Evolutionary conservation across 1,140 invertebrate species (phyloP).

Genomic region (Brachionus rotundiformis): DNA sequence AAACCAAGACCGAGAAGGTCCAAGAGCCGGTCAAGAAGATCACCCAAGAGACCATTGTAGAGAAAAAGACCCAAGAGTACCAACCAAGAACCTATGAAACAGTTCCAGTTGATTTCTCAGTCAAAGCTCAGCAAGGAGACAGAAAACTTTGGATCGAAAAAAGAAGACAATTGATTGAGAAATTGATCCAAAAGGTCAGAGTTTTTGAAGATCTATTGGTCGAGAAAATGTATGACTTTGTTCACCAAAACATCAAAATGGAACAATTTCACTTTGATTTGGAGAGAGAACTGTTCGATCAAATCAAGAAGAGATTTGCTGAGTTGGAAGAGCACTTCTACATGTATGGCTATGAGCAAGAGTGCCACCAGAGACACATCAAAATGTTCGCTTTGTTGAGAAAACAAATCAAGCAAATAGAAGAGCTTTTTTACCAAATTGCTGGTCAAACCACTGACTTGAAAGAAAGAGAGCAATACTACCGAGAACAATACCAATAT

Average conservation of each 20-base stretch:
- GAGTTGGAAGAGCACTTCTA: background rate
- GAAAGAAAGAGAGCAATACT: background rate
- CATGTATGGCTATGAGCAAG: conserved; percentile 3
- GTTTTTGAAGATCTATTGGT: conserved; percentile 21
- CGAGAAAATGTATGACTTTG: conserved; percentile 4
- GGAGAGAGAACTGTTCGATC: conserved; percentile 22
- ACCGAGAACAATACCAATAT: conserved; percentile 5
- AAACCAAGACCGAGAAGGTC: conserved; percentile 10
- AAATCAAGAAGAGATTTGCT: conserved; percentile 42
- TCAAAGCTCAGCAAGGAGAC: background rate
- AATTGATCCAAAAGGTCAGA: conserved; percentile 17
- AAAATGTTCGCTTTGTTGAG: conserved; percentile 27
- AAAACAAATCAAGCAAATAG: conserved; percentile 34
- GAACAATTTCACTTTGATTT: conserved; percentile 33
- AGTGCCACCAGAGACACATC: background rate
- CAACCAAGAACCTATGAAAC: background rate
- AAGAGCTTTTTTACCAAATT: conserved; percentile 10
- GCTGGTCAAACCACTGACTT: background rate
- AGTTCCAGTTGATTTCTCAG: background rate
- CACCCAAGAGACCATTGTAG: background rate
- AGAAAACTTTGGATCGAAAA: background rate
- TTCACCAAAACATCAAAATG: background rate
- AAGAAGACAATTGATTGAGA: conserved; percentile 29
- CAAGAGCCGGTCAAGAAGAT: background rate
- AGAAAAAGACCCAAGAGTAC: background rate